A percentile compares a stretch with the other conserved stretches of the same genome.
Evolutionary conservation across 2,113 vertebrate genomes (phyloP).

Genomic region (Perca schrenkii): DNA sequence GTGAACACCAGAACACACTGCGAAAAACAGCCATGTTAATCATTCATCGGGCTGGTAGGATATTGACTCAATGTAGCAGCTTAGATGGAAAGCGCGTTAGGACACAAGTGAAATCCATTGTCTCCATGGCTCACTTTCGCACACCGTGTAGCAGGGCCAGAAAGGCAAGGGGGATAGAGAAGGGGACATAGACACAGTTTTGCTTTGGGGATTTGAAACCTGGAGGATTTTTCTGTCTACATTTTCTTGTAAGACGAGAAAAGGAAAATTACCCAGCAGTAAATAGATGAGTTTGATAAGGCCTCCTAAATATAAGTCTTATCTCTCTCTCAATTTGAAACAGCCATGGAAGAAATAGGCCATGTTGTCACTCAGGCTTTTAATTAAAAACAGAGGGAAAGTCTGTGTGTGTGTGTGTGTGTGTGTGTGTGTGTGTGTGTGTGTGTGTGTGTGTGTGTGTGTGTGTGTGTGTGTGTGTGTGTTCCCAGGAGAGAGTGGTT

Average conservation of each 20-base stretch:
- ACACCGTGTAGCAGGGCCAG: slow-evolving; percentile 34
- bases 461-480: neutral
- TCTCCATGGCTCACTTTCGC: slow-evolving; percentile 61
- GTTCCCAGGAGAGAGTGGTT: slow-evolving; percentile 52
- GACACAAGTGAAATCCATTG: slow-evolving; percentile 59
- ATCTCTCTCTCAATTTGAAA: slow-evolving; percentile 79
- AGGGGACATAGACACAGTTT: slow-evolving; percentile 38
- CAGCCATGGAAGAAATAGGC: slow-evolving; percentile 76
- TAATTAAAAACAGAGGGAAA: slow-evolving; percentile 79
- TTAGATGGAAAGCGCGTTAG: slow-evolving; percentile 58
- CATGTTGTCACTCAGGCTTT: slow-evolving; percentile 78
- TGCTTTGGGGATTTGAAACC: slow-evolving; percentile 66
- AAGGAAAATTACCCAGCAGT: slow-evolving; percentile 77
- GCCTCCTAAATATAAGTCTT: slow-evolving; percentile 79
- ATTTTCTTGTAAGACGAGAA: slow-evolving; percentile 59
- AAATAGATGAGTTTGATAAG: slow-evolving; percentile 81
- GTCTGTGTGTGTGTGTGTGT: neutral
- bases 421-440: slow-evolving; percentile 22
- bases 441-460: slow-evolving; percentile 22
- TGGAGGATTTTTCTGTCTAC: slow-evolving; percentile 61
- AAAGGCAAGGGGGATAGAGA: slow-evolving; percentile 14
- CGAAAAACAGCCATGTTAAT: slow-evolving; percentile 53
- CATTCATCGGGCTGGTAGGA: slow-evolving; percentile 36
- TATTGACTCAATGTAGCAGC: slow-evolving; percentile 56
- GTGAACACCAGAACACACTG: slow-evolving; percentile 35